Evolutionary conservation across 2,888 invertebrate species (phyloP).

Genomic region (Siphonodentalium dalli): DNA sequence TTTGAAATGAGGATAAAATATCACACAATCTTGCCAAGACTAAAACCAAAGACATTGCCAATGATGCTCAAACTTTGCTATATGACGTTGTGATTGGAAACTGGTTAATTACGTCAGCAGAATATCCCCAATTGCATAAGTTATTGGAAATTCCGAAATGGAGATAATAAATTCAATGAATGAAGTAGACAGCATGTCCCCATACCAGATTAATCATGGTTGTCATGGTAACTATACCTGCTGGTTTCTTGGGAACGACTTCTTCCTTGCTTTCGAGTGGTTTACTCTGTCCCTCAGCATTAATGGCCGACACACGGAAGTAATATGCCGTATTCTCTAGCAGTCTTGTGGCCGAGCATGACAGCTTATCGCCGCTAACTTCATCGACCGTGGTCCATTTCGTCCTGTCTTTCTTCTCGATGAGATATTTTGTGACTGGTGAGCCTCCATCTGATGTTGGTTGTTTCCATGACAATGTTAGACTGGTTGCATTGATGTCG

Average conservation of each 20-base stretch:
- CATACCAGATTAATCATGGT: background rate
- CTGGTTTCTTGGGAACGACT: conserved; percentile 42
- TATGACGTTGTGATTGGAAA: too few relatives aligned
- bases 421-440: conserved; percentile 78
- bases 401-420: conserved; percentile 76
- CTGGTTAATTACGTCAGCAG: too few relatives aligned
- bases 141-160: too few relatives aligned
- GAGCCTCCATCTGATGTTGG: conserved; percentile 77
- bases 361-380: conserved; percentile 67
- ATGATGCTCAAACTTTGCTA: too few relatives aligned
- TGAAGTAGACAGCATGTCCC: conserved; percentile 11
- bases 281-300: conserved; percentile 56
- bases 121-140: too few relatives aligned
- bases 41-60: too few relatives aligned
- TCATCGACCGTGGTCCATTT: conserved; percentile 50
- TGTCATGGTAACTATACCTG: conserved; percentile 36
- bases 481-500: conserved; percentile 38
- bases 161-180: background rate
- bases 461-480: conserved; percentile 51
- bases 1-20: too few relatives aligned
- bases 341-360: conserved; percentile 69
- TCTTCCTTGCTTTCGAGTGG: conserved; percentile 47
- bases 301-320: conserved; percentile 60
- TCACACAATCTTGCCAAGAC: too few relatives aligned
- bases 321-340: conserved; percentile 57